A percentile compares a stretch with the other conserved stretches of the same genome.
These are phyloP conservation scores for Rhinolophus sinicus DNA, from an alignment of 2,113 vertebrate species.

Conservation along the genomic window DNA sequence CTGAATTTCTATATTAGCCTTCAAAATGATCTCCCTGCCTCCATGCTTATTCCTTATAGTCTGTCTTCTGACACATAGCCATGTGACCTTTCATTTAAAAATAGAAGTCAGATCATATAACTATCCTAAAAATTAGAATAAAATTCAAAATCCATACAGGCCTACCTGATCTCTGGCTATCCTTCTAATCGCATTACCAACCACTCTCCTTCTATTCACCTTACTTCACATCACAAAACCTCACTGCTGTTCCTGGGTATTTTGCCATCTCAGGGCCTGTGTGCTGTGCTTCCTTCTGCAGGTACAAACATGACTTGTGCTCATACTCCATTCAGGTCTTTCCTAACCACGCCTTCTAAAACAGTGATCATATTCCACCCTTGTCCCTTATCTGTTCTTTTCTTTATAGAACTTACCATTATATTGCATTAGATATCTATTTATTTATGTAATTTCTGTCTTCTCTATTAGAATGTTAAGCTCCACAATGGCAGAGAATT, in stretches of 20 bases:
- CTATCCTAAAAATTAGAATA: not conserved
- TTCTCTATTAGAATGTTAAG: not conserved
- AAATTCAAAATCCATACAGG: not conserved
- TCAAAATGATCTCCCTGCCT: not conserved
- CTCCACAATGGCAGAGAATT: not conserved
- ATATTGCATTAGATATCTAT: not conserved
- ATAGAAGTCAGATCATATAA: not conserved
- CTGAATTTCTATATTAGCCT: not conserved
- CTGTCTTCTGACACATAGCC: not conserved
- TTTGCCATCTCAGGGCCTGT: not conserved
- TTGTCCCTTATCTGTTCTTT: not conserved
- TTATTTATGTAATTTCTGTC: not conserved
- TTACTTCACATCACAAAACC: not conserved
- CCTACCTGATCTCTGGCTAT: not conserved
- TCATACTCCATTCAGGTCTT: not conserved
- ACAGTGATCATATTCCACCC: not conserved
- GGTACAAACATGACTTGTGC: not conserved
- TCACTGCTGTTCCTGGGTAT: not conserved
- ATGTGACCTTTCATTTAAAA: not conserved
- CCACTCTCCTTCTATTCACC: too few species aligned
- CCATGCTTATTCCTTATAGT: not conserved
- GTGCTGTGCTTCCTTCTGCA: not conserved
- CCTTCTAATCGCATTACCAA: not conserved
- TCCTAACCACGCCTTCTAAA: not conserved
- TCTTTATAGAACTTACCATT: not conserved